phyloP scores from a whole-genome alignment of 2,888 invertebrate species.

The Willowsia nigromaculata region DNA sequence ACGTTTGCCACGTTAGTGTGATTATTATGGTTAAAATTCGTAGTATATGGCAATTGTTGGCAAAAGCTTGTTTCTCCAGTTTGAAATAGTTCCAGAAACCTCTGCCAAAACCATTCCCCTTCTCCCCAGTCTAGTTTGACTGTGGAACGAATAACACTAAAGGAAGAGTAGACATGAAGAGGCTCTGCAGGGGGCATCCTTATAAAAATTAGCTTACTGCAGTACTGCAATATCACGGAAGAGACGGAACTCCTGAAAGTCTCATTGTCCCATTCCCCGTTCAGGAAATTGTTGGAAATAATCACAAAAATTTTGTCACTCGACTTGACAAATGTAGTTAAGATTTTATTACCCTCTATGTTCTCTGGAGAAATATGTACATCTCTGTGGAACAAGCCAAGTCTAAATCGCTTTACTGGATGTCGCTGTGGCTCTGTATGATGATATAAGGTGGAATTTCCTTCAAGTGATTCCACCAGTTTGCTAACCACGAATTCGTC shows the following conservation, averaged over 20 bases:
- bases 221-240: conserved; percentile 71
- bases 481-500: conserved; percentile 92
- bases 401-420: conserved; percentile 84
- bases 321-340: conserved; percentile 91
- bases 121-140: conserved; percentile 72
- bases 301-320: conserved; percentile 92
- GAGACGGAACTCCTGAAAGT: conserved; percentile 93
- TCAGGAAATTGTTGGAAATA: conserved; percentile 92
- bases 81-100: conserved; percentile 73
- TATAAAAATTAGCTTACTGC: conserved; percentile 75
- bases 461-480: too few relatives aligned
- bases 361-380: conserved; percentile 89
- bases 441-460: conserved; percentile 80
- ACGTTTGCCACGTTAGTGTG: conserved; percentile 17
- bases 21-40: conserved; percentile 61
- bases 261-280: conserved; percentile 92
- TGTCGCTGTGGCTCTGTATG: conserved; percentile 17
- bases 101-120: conserved; percentile 77
- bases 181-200: conserved; percentile 73
- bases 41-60: conserved; percentile 56
- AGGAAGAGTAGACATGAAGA: too few relatives aligned
- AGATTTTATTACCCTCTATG: conserved; percentile 91
- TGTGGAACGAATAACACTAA: conserved; percentile 4
- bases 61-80: conserved; percentile 8
- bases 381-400: conserved; percentile 92